Evolutionary conservation across 2,113 vertebrate species (phyloP).

Genomic region (Leuciscus idus): DNA sequence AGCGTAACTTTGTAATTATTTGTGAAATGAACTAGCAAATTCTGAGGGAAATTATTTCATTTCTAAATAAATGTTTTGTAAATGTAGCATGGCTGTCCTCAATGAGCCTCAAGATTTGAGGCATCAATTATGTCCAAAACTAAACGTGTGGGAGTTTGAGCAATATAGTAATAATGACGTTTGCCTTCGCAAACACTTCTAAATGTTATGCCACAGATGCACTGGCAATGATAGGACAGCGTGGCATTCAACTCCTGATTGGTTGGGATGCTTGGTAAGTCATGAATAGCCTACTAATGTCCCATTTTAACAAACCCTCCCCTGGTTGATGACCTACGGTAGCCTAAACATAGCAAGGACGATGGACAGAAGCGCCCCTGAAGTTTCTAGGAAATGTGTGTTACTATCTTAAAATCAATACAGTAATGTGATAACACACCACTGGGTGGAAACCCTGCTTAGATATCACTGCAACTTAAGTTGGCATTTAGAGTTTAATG

Average conservation of each 20-base stretch:
- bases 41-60: background rate
- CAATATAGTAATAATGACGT: background rate
- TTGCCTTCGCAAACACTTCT: background rate
- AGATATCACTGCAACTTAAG: background rate
- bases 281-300: background rate
- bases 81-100: background rate
- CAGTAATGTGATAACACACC: background rate
- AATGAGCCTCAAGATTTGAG: too few relatives aligned
- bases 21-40: background rate
- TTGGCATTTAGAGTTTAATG: background rate
- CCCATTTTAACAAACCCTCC: background rate
- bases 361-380: background rate
- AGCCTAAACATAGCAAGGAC: constrained; percentile 21
- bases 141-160: background rate
- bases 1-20: background rate
- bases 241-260: background rate
- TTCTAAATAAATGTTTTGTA: background rate
- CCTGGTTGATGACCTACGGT: background rate
- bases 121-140: background rate
- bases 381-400: constrained; percentile 11
- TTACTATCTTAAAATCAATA: constrained; percentile 35
- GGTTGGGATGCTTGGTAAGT: background rate
- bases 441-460: background rate
- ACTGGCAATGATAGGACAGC: background rate
- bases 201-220: background rate